Conservation (phyloP, 2,113 vertebrate species). For the Heloderma charlesbogerti region DNA sequence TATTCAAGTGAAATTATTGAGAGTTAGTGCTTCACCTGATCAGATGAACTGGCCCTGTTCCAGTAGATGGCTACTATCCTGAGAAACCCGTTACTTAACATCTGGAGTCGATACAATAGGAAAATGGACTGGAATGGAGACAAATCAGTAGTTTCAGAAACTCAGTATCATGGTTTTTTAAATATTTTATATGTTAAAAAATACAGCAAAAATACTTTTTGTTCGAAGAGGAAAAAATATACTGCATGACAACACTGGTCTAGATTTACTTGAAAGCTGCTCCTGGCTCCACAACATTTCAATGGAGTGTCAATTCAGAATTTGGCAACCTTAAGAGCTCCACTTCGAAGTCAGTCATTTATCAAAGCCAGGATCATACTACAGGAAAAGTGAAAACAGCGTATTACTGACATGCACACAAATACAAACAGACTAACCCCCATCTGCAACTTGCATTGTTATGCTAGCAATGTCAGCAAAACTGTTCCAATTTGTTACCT, state of each 20-base stretch:
- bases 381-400: constrained; percentile 61
- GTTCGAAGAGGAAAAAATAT: constrained; percentile 83
- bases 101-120: not conserved
- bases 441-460: not conserved
- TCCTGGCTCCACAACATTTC: constrained; percentile 71
- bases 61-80: not conserved
- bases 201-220: constrained; percentile 86
- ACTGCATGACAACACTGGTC: constrained; percentile 74
- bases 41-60: not conserved
- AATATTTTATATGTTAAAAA: constrained; percentile 87
- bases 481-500: not conserved
- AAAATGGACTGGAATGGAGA: not conserved
- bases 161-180: constrained; percentile 72
- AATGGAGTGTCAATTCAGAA: constrained; percentile 65
- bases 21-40: not conserved
- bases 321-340: constrained; percentile 55
- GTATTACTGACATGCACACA: constrained; percentile 37
- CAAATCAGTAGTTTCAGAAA: constrained; percentile 70
- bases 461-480: not conserved
- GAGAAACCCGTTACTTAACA: not conserved
- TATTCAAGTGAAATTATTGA: not conserved
- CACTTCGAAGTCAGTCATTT: constrained; percentile 88
- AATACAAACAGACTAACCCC: not conserved
- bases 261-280: constrained; percentile 57
- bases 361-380: constrained; percentile 99